phyloP scores from a whole-genome alignment of 2,113 vertebrate genomes.

The Astur gentilis region DNA sequence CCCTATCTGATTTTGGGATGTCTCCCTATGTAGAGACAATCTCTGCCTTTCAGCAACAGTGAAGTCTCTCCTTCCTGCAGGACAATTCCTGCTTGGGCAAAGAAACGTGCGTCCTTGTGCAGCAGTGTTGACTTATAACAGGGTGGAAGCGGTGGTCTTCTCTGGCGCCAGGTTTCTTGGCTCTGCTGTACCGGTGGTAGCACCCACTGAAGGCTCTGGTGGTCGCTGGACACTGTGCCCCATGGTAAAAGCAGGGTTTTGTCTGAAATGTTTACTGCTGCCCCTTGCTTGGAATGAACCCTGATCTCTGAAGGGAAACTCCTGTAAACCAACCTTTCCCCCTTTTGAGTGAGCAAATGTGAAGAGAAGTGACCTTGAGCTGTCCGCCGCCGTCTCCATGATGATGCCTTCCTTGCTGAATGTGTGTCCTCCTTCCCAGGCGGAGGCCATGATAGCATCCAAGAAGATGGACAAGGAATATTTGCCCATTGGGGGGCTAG shows the following conservation, averaged over 20 bases:
- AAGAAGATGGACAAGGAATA: conserved; percentile 95
- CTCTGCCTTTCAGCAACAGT: not conserved
- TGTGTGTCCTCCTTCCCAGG: conserved; percentile 66
- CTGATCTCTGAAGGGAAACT: not conserved
- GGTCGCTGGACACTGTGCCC: fast-evolving
- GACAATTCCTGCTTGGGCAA: not conserved
- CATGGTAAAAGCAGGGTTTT: not conserved
- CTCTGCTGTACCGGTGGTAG: fast-evolving
- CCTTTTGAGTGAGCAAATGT: not conserved
- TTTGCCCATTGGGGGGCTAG: conserved; percentile 83
- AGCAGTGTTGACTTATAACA: not conserved
- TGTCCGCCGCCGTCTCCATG: fast-evolving
- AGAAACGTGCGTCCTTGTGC: not conserved
- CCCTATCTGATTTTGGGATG: not conserved
- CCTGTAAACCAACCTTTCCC: not conserved
- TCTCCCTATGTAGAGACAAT: not conserved
- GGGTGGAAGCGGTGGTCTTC: not conserved
- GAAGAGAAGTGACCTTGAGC: not conserved
- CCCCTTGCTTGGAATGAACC: not conserved
- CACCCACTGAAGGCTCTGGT: not conserved
- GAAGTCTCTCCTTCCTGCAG: not conserved
- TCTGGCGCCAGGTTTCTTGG: not conserved
- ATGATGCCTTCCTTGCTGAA: not conserved
- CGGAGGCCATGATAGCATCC: conserved; percentile 83
- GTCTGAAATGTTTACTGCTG: not conserved